phyloP scores from a whole-genome alignment of 2,888 invertebrate species.

The Phorcus lineatus region DNA sequence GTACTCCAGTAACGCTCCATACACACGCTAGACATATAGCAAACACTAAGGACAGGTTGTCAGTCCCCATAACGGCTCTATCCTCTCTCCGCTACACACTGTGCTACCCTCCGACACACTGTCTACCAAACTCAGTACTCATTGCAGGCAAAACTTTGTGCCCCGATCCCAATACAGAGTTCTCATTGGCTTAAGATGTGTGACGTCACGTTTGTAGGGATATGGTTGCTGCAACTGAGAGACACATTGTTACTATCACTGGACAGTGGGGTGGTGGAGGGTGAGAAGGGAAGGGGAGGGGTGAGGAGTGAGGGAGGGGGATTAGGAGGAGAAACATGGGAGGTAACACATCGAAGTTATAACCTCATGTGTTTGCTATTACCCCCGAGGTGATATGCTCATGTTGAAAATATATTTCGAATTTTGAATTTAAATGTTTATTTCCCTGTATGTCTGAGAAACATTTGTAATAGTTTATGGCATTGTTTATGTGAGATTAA shows the following conservation, averaged over 20 bases:
- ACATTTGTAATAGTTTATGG: too few species aligned
- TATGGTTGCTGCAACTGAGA: slow-evolving; percentile 22
- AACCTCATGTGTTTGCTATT: too few species aligned
- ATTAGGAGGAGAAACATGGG: too few species aligned
- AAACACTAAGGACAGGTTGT: neutral
- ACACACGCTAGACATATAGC: neutral
- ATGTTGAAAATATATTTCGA: too few species aligned
- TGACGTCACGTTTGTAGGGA: slow-evolving; percentile 23
- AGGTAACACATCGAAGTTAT: neutral
- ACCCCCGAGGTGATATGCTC: too few species aligned
- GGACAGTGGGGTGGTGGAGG: neutral
- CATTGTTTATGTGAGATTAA: too few species aligned
- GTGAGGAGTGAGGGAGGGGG: neutral
- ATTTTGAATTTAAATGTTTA: too few species aligned
- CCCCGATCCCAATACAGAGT: neutral
- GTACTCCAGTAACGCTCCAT: slow-evolving; percentile 34
- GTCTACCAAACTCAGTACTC: slow-evolving; percentile 23
- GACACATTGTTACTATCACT: slow-evolving; percentile 24
- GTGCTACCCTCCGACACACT: neutral
- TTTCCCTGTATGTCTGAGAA: too few species aligned
- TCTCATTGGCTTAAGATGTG: slow-evolving; percentile 12
- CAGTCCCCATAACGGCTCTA: neutral
- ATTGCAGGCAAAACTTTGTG: slow-evolving; percentile 15
- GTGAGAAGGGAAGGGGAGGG: neutral
- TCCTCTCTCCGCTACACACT: neutral